Evolutionary conservation across 2,888 invertebrate genomes (phyloP).

Genomic region (Cataglyphis rosenhaueri): DNA sequence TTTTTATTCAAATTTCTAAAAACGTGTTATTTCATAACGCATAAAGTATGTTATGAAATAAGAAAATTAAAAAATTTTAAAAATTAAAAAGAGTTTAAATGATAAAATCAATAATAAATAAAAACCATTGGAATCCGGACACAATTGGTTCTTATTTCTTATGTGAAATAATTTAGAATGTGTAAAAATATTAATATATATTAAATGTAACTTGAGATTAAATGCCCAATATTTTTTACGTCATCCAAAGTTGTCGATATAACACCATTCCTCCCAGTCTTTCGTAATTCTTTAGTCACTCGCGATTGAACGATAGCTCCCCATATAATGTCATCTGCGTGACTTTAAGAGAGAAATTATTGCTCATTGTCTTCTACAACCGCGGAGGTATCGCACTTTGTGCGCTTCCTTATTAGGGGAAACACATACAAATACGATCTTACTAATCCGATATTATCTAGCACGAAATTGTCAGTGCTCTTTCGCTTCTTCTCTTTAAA

Average conservation of each 20-base stretch:
- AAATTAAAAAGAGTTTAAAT: too few relatives aligned
- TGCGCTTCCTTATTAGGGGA: conserved; percentile 15
- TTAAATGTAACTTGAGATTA: neutral
- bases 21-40: neutral
- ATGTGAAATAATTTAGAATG: neutral
- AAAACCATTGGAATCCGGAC: too few relatives aligned
- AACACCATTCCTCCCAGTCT: neutral
- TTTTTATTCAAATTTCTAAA: neutral
- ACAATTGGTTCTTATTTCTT: too few relatives aligned
- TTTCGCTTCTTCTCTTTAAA: neutral
- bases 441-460: neutral
- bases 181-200: neutral
- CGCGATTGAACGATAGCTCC: conserved; percentile 15
- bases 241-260: neutral
- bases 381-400: neutral
- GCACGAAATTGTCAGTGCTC: neutral
- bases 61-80: too few relatives aligned
- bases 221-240: neutral
- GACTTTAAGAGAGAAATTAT: conserved; percentile 32
- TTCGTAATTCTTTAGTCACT: conserved; percentile 3
- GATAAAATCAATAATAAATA: too few relatives aligned
- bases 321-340: conserved; percentile 4
- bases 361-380: conserved; percentile 3
- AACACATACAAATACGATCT: conserved; percentile 16
- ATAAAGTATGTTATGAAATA: too few relatives aligned